Percentiles rank a stretch among this genome's conserved stretches.
phyloP scores from a whole-genome alignment of 2,888 invertebrate species.

The Morpho achilles region DNA sequence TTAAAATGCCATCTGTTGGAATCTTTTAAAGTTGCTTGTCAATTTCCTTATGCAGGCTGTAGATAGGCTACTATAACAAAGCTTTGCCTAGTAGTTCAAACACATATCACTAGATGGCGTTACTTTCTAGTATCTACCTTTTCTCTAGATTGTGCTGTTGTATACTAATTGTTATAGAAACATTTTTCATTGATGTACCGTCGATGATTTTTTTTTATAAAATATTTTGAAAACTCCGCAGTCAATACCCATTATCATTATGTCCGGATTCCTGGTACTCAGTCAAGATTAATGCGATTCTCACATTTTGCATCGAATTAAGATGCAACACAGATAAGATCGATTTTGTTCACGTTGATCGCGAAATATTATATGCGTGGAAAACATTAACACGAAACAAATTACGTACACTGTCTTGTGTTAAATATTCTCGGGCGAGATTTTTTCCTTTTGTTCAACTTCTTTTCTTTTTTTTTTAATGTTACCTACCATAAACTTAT shows the following conservation, averaged over 20 bases:
- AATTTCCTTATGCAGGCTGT: too few species aligned
- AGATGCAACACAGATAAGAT: conserved; percentile 52
- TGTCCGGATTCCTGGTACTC: conserved; percentile 42
- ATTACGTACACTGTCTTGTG: conserved; percentile 12
- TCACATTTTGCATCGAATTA: conserved; percentile 45
- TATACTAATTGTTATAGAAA: neutral
- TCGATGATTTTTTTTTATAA: conserved; percentile 4
- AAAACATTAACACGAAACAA: conserved; percentile 34
- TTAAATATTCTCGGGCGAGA: conserved; percentile 1
- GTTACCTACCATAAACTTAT: too few species aligned
- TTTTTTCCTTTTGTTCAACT: neutral
- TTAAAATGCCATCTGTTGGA: conserved; percentile 1
- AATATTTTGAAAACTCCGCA: conserved; percentile 26
- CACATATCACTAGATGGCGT: conserved; percentile 14
- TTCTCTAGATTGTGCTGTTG: conserved; percentile 5
- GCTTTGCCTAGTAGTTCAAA: neutral
- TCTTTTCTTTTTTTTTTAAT: too few species aligned
- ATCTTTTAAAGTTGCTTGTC: neutral
- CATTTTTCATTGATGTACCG: neutral
- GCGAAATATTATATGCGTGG: conserved; percentile 62
- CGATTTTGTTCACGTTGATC: conserved; percentile 50
- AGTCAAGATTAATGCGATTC: conserved; percentile 44
- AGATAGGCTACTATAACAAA: too few species aligned
- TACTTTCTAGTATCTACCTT: neutral
- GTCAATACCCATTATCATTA: conserved; percentile 36